Evolutionary conservation across 2,888 invertebrate species (phyloP).

Genomic region (Drosophila monieri): DNA sequence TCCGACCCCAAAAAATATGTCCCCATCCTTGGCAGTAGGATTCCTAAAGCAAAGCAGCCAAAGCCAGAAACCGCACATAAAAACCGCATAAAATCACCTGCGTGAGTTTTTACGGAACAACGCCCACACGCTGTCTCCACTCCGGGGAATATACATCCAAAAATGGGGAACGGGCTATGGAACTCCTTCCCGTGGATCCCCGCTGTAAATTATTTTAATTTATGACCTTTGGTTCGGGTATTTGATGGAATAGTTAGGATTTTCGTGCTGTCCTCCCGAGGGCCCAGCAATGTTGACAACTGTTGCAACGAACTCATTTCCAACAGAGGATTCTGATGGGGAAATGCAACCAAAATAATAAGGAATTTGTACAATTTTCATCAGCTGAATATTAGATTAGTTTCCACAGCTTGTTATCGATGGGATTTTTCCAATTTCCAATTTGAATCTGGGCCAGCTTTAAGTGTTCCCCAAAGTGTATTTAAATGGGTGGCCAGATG

Average conservation of each 20-base stretch:
- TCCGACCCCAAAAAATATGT: conserved; percentile 20
- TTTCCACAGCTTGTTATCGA: background rate
- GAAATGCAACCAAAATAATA: background rate
- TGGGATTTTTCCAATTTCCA: conserved; percentile 28
- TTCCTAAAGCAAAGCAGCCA: background rate
- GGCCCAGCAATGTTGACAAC: conserved; percentile 53
- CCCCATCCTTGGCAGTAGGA: conserved; percentile 3
- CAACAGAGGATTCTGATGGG: background rate
- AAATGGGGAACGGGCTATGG: background rate
- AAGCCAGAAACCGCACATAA: conserved; percentile 28
- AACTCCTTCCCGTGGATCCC: background rate
- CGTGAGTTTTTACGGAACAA: conserved; percentile 42
- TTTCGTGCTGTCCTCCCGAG: conserved; percentile 19
- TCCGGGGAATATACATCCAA: background rate
- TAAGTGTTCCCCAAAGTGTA: conserved; percentile 55
- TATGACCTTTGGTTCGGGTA: conserved; percentile 47
- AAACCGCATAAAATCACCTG: conserved; percentile 62
- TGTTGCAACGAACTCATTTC: conserved; percentile 3
- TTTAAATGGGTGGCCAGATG: conserved; percentile 42
- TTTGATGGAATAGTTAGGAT: conserved; percentile 64
- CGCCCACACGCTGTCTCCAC: conserved; percentile 14
- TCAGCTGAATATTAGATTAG: conserved; percentile 4
- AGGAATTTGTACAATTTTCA: background rate
- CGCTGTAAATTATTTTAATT: conserved; percentile 42
- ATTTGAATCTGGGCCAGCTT: conserved; percentile 33